Conservation (phyloP, 2,113 vertebrate species). For the Pogonocichla stellata region DNA sequence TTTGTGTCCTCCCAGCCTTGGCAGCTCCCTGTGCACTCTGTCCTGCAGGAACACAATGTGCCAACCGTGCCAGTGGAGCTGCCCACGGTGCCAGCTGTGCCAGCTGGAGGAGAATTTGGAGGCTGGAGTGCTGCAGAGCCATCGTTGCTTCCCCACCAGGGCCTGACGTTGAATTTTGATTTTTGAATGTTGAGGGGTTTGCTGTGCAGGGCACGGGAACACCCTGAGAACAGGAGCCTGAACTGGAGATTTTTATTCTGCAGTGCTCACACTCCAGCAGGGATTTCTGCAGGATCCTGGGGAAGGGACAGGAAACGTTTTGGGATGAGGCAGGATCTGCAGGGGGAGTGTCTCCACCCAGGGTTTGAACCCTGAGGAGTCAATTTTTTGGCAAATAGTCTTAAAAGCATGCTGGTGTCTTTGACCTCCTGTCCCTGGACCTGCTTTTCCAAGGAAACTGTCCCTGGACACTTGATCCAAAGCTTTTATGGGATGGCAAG, state of each 20-base stretch:
- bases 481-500: conserved; percentile 11
- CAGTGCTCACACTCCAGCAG: background rate
- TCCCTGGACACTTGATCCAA: conserved; percentile 27
- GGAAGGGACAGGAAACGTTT: background rate
- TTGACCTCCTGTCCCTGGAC: background rate
- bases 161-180: background rate
- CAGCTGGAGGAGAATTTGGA: background rate
- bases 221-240: background rate
- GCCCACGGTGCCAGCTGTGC: background rate
- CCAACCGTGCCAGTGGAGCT: background rate
- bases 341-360: background rate
- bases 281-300: background rate
- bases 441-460: background rate
- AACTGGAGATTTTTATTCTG: background rate
- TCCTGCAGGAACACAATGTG: too few relatives aligned
- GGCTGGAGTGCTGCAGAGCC: background rate
- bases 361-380: background rate
- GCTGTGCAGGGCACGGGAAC: background rate
- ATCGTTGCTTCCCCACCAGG: background rate
- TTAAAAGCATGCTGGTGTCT: conserved; percentile 13
- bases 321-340: background rate
- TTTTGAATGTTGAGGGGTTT: background rate
- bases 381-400: background rate
- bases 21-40: background rate
- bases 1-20: background rate